Conservation (phyloP, 2,113 vertebrate species). For the Ibidorhyncha struthersii region DNA sequence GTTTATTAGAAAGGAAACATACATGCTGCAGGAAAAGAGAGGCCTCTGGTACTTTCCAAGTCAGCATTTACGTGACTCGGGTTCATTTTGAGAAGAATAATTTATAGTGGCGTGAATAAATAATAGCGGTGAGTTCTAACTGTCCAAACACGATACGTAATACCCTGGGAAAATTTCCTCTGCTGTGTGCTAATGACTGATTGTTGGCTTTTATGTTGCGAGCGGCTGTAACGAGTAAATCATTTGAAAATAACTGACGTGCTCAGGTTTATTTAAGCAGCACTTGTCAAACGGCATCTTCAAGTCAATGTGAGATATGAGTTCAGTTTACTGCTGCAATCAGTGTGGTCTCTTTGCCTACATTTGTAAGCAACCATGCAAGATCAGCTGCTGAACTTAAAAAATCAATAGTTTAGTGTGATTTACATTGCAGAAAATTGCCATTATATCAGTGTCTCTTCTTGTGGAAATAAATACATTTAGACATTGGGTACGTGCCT, state of each 20-base stretch:
- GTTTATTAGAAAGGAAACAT: slow-evolving; percentile 14
- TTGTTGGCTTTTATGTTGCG: slow-evolving; percentile 35
- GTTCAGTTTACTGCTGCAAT: neutral
- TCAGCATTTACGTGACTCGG: slow-evolving; percentile 67
- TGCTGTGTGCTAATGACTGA: slow-evolving; percentile 8
- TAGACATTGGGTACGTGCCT: neutral
- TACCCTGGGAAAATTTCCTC: slow-evolving; percentile 44
- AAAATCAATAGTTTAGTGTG: neutral
- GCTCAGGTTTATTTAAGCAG: slow-evolving; percentile 44
- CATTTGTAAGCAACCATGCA: neutral
- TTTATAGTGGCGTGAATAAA: slow-evolving; percentile 73
- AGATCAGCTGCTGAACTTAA: neutral
- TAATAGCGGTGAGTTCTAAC: slow-evolving; percentile 58
- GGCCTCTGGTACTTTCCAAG: slow-evolving; percentile 45
- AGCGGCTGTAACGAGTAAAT: slow-evolving; percentile 42
- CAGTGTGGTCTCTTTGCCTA: neutral
- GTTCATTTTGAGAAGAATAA: slow-evolving; percentile 69
- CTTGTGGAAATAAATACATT: neutral
- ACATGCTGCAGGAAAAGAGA: slow-evolving; percentile 17
- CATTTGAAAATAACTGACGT: slow-evolving; percentile 31
- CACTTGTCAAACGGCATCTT: slow-evolving; percentile 36
- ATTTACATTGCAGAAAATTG: neutral
- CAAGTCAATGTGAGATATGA: neutral
- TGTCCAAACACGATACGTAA: slow-evolving; percentile 64
- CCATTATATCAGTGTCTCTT: neutral